phyloP scores from a whole-genome alignment of 2,888 invertebrate species.

The Paralinhomoeus sp. region DNA sequence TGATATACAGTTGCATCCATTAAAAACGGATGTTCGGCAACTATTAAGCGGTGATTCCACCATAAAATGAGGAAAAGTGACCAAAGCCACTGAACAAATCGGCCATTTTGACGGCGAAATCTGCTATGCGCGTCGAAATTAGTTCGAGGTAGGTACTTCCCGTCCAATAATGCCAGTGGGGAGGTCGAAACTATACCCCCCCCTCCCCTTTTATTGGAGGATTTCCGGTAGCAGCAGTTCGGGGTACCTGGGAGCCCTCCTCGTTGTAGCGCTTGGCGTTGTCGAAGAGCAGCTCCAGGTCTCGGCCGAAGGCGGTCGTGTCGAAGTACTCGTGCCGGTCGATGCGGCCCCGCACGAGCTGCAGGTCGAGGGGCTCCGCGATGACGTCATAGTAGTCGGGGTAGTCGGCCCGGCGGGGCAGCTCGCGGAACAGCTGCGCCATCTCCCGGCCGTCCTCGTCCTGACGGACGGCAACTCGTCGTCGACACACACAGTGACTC shows the following conservation, averaged over 20 bases:
- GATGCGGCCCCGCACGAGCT: conserved; percentile 45
- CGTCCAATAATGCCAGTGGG: too few species aligned
- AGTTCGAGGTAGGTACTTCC: too few species aligned
- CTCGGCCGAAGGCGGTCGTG: conserved; percentile 13
- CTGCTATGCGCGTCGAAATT: too few species aligned
- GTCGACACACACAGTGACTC: too few species aligned
- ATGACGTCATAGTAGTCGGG: conserved; percentile 93
- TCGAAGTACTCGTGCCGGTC: conserved; percentile 14
- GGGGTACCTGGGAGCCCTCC: conserved; percentile 45
- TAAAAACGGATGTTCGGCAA: too few species aligned
- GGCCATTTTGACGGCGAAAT: too few species aligned
- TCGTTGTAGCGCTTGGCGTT: conserved; percentile 94
- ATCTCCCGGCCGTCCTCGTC: conserved; percentile 56
- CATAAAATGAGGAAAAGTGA: too few species aligned
- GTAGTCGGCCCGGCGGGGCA: conserved; percentile 75
- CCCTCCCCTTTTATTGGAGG: too few species aligned
- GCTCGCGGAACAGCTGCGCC: conserved; percentile 77
- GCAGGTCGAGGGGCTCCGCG: conserved; percentile 72
- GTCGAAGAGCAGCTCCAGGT: conserved; percentile 56
- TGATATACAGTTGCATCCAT: too few species aligned
- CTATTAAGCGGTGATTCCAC: too few species aligned
- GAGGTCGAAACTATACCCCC: too few species aligned
- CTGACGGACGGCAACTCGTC: conserved; percentile 25
- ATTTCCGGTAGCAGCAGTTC: neutral
- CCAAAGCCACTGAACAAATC: too few species aligned